Evolutionary conservation across 2,113 vertebrate species (phyloP).

Genomic region (Dromaius novaehollandiae): DNA sequence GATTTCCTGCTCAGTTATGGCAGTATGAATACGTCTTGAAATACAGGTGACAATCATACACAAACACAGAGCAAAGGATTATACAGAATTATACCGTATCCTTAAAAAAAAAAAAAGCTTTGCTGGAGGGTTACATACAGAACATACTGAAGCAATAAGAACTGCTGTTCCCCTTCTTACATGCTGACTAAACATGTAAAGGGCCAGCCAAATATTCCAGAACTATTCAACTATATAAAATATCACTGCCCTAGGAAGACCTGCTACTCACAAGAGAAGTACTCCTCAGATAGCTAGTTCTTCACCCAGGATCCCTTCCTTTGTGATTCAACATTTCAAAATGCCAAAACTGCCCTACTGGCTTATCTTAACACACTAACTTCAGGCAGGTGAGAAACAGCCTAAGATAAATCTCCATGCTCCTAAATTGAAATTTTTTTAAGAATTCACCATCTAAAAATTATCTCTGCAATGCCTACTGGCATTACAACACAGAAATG

Average conservation of each 20-base stretch:
- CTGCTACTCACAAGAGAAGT: neutral
- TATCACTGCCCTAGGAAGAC: neutral
- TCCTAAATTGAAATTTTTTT: neutral
- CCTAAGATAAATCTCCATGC: neutral
- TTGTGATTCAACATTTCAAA: constrained; percentile 12
- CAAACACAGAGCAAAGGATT: neutral
- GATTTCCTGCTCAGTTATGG: neutral
- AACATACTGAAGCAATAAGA: neutral
- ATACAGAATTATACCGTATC: neutral
- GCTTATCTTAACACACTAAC: neutral
- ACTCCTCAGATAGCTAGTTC: neutral
- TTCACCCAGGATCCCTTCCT: neutral
- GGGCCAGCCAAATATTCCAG: neutral
- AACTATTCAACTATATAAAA: neutral
- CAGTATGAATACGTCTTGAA: no score
- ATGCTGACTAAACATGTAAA: neutral
- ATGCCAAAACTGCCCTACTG: neutral
- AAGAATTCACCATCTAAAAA: neutral
- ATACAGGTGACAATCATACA: no score
- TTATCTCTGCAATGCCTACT: neutral
- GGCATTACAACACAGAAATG: neutral
- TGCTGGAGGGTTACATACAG: neutral
- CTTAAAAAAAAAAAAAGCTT: neutral
- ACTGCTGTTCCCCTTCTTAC: neutral
- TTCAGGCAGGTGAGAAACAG: neutral